Base-by-base conservation (phyloP, 2,113 vertebrate genomes). In the Leucopsar rothschildi region DNA sequence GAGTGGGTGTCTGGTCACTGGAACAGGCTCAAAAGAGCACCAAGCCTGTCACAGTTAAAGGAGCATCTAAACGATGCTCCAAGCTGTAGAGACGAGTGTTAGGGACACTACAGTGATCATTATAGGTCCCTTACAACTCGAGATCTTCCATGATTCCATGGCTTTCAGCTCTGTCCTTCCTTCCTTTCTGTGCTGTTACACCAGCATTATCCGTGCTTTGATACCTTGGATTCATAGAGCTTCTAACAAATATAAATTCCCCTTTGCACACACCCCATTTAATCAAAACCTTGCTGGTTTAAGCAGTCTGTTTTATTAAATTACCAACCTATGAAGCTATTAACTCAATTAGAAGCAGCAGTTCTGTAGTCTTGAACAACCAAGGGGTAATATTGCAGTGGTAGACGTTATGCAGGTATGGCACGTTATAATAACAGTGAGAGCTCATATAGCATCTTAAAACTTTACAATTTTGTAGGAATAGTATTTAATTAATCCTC, bases 281-380 rank as follows among this genome's bases (percentile, higher is more conserved):
- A 96, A 97, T 97, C 94, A 97, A 94, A 97, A 94, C 94, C 76
- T 90, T 94, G 91, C 95, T 97, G 94, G 88, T 96, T 97, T 96
- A 97, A 97, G 95, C 92, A 97, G 78, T 95, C 91, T 96, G 68
- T 88, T 94, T 96, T 95, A 96, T 97, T 97, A 95, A 97, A 96
- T 97, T 96, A 96, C 90, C 92, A 97, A 95, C 92, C 91, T 96
- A 92, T 95, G 95, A 97, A 96, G 75, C 90, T 78, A 90, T 93
- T 97, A 97, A 97, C 93, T 97, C 96, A 88, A 96, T 97, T 97
- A 96, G 90, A 95, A 92, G 90, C 88, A 91, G 93, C 77, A 90
- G 88, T 90, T 94, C 93, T 94, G 86, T 93, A 79, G 85, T 95
- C 87, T 91, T 92, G 93, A 90, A 94, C 86, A 97, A 92, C 90